Conservation (phyloP, 2,113 vertebrate species). For the Ameiurus melas region DNA sequence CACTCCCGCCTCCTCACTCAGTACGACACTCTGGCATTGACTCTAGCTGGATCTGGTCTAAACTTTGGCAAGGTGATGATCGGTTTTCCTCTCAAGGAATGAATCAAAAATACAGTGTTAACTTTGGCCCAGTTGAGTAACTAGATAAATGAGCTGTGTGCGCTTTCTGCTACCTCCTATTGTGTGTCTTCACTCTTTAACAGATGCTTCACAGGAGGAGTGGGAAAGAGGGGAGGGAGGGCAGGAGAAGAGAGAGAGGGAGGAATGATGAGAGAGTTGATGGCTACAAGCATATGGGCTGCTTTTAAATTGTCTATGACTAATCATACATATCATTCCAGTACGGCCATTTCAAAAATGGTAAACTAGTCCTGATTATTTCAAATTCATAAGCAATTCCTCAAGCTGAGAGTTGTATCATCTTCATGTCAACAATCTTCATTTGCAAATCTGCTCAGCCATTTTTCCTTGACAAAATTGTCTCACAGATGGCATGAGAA, state of each 20-base stretch:
- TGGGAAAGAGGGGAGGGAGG: slow-evolving; percentile 41
- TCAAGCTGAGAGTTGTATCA: background rate
- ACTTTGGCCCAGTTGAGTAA: slow-evolving; percentile 67
- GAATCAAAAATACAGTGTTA: slow-evolving; percentile 31
- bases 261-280: slow-evolving; percentile 28
- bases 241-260: slow-evolving; percentile 14
- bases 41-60: slow-evolving; percentile 11
- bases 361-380: background rate
- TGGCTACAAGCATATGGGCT: slow-evolving; percentile 19
- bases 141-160: slow-evolving; percentile 57
- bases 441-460: background rate
- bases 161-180: slow-evolving; percentile 47
- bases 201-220: slow-evolving; percentile 47
- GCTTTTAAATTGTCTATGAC: slow-evolving; percentile 21
- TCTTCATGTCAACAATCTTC: background rate
- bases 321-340: background rate
- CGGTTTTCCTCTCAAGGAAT: slow-evolving; percentile 28
- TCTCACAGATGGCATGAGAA: background rate
- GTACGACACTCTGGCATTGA: background rate
- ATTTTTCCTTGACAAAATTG: slow-evolving; percentile 5
- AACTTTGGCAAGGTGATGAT: slow-evolving; percentile 60
- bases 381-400: slow-evolving; percentile 1
- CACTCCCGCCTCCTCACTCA: slow-evolving; percentile 12
- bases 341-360: slow-evolving; percentile 1
- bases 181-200: slow-evolving; percentile 43